Percentiles rank a stretch among this genome's conserved stretches.
These are phyloP conservation scores for Chironex yamaguchii DNA, from an alignment of 30 jellyfish, hydroid and myxozoan species.

Conservation along the genomic window DNA sequence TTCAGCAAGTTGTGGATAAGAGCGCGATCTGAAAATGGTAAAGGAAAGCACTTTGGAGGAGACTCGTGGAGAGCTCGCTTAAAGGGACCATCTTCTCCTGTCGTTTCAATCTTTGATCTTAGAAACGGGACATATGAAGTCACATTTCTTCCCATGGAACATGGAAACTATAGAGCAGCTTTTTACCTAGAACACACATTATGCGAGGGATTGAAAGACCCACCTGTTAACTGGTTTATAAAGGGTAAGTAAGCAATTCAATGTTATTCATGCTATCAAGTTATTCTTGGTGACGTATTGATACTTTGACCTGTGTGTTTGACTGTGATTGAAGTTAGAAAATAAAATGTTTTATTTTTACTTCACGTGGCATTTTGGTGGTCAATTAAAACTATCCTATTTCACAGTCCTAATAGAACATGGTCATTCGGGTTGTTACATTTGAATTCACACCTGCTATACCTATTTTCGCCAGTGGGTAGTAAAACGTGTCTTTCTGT, in stretches of 20 bases:
- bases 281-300: too few species aligned
- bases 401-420: too few species aligned
- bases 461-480: too few species aligned
- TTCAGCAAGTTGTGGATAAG: slow-evolving; percentile 66
- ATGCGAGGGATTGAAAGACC: slow-evolving; percentile 83
- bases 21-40: slow-evolving; percentile 43
- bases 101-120: slow-evolving; percentile 55
- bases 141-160: slow-evolving; percentile 54
- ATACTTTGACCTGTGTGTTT: too few species aligned
- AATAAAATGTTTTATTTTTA: too few species aligned
- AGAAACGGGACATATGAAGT: slow-evolving; percentile 74
- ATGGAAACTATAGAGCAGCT: slow-evolving; percentile 44
- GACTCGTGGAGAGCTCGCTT: slow-evolving; percentile 83
- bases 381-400: too few species aligned
- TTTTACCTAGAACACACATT: slow-evolving; percentile 73
- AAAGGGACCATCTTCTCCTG: slow-evolving; percentile 75
- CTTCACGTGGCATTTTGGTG: too few species aligned
- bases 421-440: too few species aligned
- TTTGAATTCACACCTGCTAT: too few species aligned
- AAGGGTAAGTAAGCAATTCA: slow-evolving; percentile 52
- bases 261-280: too few species aligned
- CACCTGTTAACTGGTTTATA: slow-evolving; percentile 75
- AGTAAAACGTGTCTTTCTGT: too few species aligned
- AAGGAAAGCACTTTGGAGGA: slow-evolving; percentile 63
- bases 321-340: too few species aligned